Conservation (phyloP, 2,888 invertebrate genomes). For the Netelia virgata region DNA sequence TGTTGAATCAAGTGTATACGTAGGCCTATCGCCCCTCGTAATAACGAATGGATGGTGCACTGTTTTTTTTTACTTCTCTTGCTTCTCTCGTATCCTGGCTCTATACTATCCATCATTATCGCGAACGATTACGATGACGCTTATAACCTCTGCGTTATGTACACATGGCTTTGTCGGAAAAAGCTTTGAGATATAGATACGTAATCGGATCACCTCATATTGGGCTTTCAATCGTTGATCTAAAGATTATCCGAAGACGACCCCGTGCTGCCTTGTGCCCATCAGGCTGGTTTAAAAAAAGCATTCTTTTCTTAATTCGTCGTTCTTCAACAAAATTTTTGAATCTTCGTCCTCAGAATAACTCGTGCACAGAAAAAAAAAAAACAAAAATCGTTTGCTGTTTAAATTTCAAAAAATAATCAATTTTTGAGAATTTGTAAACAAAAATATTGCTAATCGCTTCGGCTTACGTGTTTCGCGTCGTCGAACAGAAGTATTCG, state of each 20-base stretch:
- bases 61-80: constrained; percentile 70
- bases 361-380: too few relatives aligned
- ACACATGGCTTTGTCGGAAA: neutral
- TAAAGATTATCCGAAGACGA: constrained; percentile 12
- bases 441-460: too few relatives aligned
- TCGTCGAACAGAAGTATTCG: too few relatives aligned
- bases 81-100: constrained; percentile 28
- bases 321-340: too few relatives aligned
- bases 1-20: constrained; percentile 83
- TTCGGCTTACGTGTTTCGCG: too few relatives aligned
- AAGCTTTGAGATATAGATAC: neutral
- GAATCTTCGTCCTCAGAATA: too few relatives aligned
- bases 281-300: too few relatives aligned
- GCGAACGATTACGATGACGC: constrained; percentile 61
- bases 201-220: constrained; percentile 2
- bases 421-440: too few relatives aligned
- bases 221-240: constrained; percentile 50
- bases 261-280: neutral
- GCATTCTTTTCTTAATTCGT: neutral
- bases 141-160: constrained; percentile 30
- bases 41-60: constrained; percentile 78
- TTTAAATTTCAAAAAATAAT: too few relatives aligned
- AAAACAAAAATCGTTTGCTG: too few relatives aligned
- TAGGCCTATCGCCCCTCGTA: constrained; percentile 71
- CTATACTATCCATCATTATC: constrained; percentile 58